Conservation (phyloP, 2,888 invertebrate genomes). For the Ischnus inquisitorius region DNA sequence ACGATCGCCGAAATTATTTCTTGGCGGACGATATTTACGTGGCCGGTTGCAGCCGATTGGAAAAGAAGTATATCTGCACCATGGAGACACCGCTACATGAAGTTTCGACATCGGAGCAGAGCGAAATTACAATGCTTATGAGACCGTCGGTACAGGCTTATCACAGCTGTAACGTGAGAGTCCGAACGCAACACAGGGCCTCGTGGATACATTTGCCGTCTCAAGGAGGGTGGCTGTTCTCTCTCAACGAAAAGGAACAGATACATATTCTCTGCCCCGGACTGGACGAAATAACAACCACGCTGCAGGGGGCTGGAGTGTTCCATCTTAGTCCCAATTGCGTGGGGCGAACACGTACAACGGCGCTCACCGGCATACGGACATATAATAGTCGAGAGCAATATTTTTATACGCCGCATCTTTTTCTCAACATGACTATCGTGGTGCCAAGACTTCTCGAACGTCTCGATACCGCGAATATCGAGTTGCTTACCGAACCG, state of each 20-base stretch:
- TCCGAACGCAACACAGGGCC: neutral
- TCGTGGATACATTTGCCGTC: neutral
- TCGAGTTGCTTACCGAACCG: neutral
- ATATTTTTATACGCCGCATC: neutral
- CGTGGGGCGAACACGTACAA: conserved; percentile 6
- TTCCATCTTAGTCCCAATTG: neutral
- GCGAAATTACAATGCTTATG: neutral
- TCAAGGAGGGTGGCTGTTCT: neutral
- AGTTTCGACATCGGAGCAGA: neutral
- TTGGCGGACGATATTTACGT: no score
- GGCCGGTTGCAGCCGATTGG: no score
- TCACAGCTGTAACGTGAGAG: neutral
- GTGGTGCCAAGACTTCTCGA: neutral
- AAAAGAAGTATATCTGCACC: neutral
- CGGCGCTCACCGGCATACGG: conserved; percentile 7
- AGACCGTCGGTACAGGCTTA: neutral
- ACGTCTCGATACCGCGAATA: neutral
- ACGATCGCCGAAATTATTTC: no score
- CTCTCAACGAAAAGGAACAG: neutral
- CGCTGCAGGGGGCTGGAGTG: neutral
- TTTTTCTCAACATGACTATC: neutral
- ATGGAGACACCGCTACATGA: neutral
- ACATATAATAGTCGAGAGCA: neutral
- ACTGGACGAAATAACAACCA: neutral
- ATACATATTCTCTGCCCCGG: neutral